Conservation (phyloP, 2,113 vertebrate species). For the Eonycteris spelaea region DNA sequence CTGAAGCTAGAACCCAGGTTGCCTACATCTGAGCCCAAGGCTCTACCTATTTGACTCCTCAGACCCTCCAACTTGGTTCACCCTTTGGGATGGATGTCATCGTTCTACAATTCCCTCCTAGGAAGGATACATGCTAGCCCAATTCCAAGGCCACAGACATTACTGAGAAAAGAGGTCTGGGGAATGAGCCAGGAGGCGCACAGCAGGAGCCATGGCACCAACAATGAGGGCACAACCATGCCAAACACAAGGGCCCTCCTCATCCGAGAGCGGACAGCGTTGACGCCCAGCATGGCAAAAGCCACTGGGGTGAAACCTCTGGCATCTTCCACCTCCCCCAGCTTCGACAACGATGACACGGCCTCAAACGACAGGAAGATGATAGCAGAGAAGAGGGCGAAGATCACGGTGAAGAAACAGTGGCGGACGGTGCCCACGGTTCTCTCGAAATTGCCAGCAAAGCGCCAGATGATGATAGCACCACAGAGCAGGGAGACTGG, state of each 20-base stretch:
- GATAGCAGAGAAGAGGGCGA: conserved; percentile 78
- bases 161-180: conserved; percentile 82
- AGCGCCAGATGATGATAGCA: conserved; percentile 80
- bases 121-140: conserved; percentile 89
- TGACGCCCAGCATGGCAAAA: conserved; percentile 82
- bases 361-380: conserved; percentile 77
- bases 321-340: conserved; percentile 75
- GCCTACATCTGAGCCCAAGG: neutral
- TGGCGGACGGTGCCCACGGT: conserved; percentile 85
- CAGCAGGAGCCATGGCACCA: conserved; percentile 84
- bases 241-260: conserved; percentile 80
- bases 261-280: conserved; percentile 78
- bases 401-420: conserved; percentile 79
- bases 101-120: neutral
- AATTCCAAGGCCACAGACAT: conserved; percentile 81
- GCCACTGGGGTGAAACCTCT: conserved; percentile 84
- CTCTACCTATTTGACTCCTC: neutral
- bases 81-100: rapidly evolving
- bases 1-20: neutral
- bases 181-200: conserved; percentile 81
- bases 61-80: neutral
- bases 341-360: neutral
- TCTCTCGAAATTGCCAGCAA: conserved; percentile 86
- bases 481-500: conserved; percentile 79
- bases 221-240: conserved; percentile 76